These are phyloP conservation scores for Diceros bicornis DNA, from an alignment of 2,797 vertebrate species.

Conservation along the genomic window DNA sequence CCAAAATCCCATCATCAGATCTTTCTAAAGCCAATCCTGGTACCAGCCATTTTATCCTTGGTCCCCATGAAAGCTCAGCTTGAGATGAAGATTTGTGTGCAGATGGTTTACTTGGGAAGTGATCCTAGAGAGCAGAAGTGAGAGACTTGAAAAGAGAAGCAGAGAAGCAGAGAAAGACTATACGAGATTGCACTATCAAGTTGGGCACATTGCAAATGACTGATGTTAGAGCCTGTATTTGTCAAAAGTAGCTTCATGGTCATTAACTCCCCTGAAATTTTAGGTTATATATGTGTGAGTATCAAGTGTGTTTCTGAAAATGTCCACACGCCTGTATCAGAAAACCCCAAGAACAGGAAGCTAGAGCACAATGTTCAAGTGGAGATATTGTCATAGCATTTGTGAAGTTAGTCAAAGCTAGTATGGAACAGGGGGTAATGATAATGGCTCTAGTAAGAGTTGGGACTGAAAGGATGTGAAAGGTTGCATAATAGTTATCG, in stretches of 20 bases:
- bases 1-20: background rate
- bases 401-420: background rate
- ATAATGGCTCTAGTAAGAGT: background rate
- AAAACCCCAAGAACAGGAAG: background rate
- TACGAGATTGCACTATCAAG: background rate
- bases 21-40: background rate
- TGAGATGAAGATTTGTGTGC: background rate
- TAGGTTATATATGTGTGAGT: background rate
- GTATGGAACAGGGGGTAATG: too few species aligned
- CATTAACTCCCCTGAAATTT: background rate
- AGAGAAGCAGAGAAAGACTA: background rate
- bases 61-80: background rate
- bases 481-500: background rate
- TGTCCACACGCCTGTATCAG: background rate
- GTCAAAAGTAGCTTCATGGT: background rate
- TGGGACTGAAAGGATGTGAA: background rate
- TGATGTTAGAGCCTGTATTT: background rate
- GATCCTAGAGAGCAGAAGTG: background rate
- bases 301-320: background rate
- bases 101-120: background rate
- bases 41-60: background rate
- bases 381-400: background rate
- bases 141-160: background rate
- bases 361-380: background rate
- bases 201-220: background rate